Evolutionary conservation across 2,888 invertebrate species (phyloP).

Genomic region (Polyploca ridens): DNA sequence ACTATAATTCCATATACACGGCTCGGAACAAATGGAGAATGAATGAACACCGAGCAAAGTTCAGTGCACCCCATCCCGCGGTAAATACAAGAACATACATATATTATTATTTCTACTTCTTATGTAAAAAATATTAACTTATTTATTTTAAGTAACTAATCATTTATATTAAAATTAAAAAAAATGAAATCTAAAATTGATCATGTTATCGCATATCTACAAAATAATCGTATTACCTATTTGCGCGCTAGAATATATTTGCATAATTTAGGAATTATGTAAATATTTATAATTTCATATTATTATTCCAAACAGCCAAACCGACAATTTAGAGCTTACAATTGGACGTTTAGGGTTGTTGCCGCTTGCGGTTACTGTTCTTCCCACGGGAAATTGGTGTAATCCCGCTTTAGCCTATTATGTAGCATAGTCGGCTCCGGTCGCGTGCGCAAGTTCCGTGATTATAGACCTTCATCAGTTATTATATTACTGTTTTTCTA

Average conservation of each 20-base stretch:
- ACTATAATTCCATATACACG: constrained; percentile 43
- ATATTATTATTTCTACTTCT: too few species aligned
- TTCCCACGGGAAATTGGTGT: constrained; percentile 1
- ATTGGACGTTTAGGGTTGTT: not conserved
- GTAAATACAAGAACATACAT: constrained; percentile 10
- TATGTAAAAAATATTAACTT: too few species aligned
- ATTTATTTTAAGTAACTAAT: too few species aligned
- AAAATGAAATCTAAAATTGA: too few species aligned
- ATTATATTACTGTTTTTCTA: not conserved
- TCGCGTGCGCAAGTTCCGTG: not conserved
- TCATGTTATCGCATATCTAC: too few species aligned
- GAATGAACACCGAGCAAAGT: constrained; percentile 60
- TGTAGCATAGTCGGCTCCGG: not conserved
- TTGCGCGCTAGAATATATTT: too few species aligned
- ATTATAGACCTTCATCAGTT: not conserved
- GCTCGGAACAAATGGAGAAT: constrained; percentile 60
- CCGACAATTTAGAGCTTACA: not conserved
- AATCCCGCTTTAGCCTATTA: not conserved
- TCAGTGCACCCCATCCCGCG: constrained; percentile 54
- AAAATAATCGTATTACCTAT: too few species aligned
- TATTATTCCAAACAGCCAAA: not conserved
- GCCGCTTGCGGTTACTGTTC: not conserved
- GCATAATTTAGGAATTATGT: too few species aligned
- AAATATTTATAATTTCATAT: too few species aligned
- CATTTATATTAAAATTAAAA: too few species aligned